Evolutionary conservation across 2,113 vertebrate species (phyloP).

Genomic region (Silurus meridionalis): DNA sequence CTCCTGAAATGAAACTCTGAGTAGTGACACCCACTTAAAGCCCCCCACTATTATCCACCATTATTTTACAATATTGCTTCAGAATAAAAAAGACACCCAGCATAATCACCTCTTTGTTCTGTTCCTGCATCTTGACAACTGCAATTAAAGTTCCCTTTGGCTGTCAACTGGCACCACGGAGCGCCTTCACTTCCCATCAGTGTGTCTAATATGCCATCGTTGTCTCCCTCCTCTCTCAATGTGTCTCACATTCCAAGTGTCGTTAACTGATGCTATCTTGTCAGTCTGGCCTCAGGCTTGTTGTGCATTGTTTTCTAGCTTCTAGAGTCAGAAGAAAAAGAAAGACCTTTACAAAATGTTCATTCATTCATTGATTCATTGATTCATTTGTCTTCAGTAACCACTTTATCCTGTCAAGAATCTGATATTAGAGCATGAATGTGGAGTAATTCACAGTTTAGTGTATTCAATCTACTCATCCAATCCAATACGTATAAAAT

Average conservation of each 20-base stretch:
- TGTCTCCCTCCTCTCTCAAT: background rate
- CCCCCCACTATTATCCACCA: slow-evolving; percentile 20
- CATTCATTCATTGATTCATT: background rate
- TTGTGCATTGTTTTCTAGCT: too few relatives aligned
- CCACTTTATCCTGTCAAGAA: background rate
- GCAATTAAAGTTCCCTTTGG: slow-evolving; percentile 17
- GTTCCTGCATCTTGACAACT: slow-evolving; percentile 48
- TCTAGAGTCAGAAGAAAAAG: too few relatives aligned
- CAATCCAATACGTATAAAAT: background rate
- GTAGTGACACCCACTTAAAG: slow-evolving; percentile 32
- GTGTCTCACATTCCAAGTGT: background rate
- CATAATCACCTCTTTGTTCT: slow-evolving; percentile 39
- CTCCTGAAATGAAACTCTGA: background rate
- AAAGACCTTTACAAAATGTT: background rate
- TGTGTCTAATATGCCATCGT: slow-evolving; percentile 6
- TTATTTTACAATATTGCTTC: slow-evolving; percentile 33
- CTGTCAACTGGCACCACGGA: slow-evolving; percentile 33
- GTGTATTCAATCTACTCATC: background rate
- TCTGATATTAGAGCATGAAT: background rate
- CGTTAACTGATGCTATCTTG: slow-evolving; percentile 29
- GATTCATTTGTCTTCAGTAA: background rate
- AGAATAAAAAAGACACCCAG: slow-evolving; percentile 25
- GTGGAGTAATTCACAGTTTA: too few relatives aligned
- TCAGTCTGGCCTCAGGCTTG: slow-evolving; percentile 4
- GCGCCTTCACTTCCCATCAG: slow-evolving; percentile 47